Evolutionary conservation across 2,888 invertebrate genomes (phyloP).

Genomic region (Chironomus riparius): DNA sequence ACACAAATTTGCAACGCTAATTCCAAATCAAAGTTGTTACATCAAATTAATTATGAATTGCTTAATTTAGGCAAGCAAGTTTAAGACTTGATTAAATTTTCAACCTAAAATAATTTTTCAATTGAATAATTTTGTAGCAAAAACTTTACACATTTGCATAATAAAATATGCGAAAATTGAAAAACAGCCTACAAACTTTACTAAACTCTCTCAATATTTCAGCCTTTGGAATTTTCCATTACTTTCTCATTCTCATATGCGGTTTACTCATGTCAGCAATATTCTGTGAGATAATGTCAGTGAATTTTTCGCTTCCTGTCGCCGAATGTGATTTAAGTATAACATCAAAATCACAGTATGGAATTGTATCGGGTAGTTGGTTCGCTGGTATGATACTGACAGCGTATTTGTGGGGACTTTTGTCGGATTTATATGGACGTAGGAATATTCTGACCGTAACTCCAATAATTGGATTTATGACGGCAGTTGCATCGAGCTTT

Average conservation of each 20-base stretch:
- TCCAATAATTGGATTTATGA: not conserved
- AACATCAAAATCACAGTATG: not conserved
- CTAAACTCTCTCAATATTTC: not conserved
- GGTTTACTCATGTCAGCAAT: not conserved
- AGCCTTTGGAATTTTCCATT: not conserved
- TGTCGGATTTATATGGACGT: not conserved
- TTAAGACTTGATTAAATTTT: no score
- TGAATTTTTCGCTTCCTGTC: not conserved
- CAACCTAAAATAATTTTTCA: no score
- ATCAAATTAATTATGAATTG: no score
- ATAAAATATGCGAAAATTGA: no score
- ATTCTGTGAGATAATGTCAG: not conserved
- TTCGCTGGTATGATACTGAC: not conserved
- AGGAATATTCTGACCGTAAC: not conserved
- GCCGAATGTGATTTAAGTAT: not conserved
- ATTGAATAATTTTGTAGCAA: no score
- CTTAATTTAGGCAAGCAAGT: no score
- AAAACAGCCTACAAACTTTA: no score
- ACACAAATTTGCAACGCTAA: no score
- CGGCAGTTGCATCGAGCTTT: not conserved
- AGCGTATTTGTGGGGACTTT: not conserved
- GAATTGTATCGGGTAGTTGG: not conserved
- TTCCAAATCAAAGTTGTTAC: no score
- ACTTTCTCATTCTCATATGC: not conserved
- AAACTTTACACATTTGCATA: no score